Evolutionary conservation across 2,888 invertebrate species (phyloP).

Genomic region (Choristoneura rosaceana): DNA sequence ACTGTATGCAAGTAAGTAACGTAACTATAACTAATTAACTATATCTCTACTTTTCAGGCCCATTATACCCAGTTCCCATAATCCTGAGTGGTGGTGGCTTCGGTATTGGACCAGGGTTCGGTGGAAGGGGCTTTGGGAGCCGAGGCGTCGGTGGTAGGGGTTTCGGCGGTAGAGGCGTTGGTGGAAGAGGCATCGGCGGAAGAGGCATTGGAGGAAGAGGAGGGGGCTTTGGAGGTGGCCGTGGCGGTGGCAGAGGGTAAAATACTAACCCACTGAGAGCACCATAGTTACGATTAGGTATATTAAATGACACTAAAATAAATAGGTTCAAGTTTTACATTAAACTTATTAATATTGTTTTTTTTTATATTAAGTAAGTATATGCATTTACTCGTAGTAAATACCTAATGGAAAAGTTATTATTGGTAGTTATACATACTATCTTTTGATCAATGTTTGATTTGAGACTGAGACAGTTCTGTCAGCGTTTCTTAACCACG

Average conservation of each 20-base stretch:
- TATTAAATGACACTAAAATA: too few relatives aligned
- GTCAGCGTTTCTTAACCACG: too few relatives aligned
- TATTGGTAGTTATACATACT: too few relatives aligned
- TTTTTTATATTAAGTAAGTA: too few relatives aligned
- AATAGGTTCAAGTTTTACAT: too few relatives aligned
- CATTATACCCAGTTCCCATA: constrained; percentile 31
- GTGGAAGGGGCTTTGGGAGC: constrained; percentile 27
- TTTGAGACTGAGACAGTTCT: too few relatives aligned
- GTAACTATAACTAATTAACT: too few relatives aligned
- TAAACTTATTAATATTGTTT: too few relatives aligned
- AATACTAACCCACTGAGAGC: background rate
- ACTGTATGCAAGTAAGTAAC: too few relatives aligned
- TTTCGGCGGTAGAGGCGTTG: constrained; percentile 28
- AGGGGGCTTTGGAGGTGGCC: constrained; percentile 8
- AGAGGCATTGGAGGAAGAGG: constrained; percentile 21
- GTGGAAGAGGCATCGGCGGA: constrained; percentile 31
- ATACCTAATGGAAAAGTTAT: too few relatives aligned
- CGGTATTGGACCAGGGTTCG: constrained; percentile 23
- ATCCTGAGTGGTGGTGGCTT: constrained; percentile 32
- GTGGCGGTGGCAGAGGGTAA: constrained; percentile 12
- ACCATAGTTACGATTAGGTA: background rate
- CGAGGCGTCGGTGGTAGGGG: constrained; percentile 31
- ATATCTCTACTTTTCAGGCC: constrained; percentile 20
- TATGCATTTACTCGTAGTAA: too few relatives aligned
- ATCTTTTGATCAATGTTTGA: too few relatives aligned